Conservation (phyloP, 2,113 vertebrate species). For the Mobula birostris region DNA sequence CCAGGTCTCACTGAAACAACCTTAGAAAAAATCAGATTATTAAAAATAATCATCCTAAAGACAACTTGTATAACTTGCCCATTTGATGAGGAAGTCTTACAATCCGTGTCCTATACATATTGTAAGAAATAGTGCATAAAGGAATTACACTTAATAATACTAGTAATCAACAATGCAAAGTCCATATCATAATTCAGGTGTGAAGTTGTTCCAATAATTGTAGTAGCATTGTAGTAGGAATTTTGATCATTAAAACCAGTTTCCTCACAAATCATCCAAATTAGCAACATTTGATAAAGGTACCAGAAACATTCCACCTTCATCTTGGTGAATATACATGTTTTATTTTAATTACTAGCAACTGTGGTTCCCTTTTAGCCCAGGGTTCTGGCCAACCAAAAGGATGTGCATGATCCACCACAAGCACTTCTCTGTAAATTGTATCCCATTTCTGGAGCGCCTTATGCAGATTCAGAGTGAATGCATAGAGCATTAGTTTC, state of each 20-base stretch:
- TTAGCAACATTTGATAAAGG: not conserved
- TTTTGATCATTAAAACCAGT: not conserved
- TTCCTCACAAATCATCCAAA: not conserved
- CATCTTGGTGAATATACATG: not conserved
- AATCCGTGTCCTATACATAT: too few species aligned
- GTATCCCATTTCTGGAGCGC: not conserved
- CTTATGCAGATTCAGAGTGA: not conserved
- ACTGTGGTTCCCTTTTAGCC: not conserved
- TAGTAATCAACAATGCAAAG: not conserved
- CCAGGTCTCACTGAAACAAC: too few species aligned
- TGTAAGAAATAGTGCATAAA: not conserved
- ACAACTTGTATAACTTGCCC: not conserved
- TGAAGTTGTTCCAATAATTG: not conserved
- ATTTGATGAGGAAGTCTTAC: not conserved
- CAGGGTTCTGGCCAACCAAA: not conserved
- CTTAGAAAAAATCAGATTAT: not conserved
- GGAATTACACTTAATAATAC: not conserved
- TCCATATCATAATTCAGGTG: not conserved
- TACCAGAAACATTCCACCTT: not conserved
- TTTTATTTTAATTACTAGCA: not conserved
- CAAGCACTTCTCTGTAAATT: not conserved
- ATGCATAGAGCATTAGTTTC: not conserved
- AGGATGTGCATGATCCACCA: not conserved
- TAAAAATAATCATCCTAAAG: not conserved
- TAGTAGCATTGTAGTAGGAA: too few species aligned